Evolutionary conservation across 2,888 invertebrate species (phyloP).

Genomic region (Drosophila percnosoma): DNA sequence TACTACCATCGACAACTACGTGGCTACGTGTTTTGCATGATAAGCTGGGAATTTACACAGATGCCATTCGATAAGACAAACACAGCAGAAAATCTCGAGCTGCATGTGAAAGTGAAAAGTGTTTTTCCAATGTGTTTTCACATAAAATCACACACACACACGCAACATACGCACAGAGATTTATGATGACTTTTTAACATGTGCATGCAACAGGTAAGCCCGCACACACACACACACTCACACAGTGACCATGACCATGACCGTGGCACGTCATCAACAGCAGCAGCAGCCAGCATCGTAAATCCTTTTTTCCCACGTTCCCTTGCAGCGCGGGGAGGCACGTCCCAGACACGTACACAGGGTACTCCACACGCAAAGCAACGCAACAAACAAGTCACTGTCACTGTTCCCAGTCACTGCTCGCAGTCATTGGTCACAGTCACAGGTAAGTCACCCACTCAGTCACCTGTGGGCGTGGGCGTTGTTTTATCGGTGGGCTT

Average conservation of each 20-base stretch:
- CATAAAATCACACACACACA: slow-evolving; percentile 8
- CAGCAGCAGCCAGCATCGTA: slow-evolving; percentile 53
- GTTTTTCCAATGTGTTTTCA: slow-evolving; percentile 23
- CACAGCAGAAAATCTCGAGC: slow-evolving; percentile 23
- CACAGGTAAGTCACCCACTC: slow-evolving; percentile 1
- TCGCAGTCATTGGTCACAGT: slow-evolving; percentile 35
- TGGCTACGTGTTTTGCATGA: slow-evolving; percentile 79
- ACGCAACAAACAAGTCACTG: background rate
- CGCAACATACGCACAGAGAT: slow-evolving; percentile 50
- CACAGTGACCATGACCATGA: slow-evolving; percentile 15
- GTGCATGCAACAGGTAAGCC: slow-evolving; percentile 73
- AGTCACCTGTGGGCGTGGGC: slow-evolving; percentile 39
- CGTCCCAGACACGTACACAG: slow-evolving; percentile 34
- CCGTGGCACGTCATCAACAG: slow-evolving; percentile 62
- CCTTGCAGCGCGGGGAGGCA: slow-evolving; percentile 49
- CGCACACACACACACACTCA: slow-evolving; percentile 23
- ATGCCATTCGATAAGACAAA: slow-evolving; percentile 71
- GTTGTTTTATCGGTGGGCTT: slow-evolving; percentile 31
- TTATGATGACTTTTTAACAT: slow-evolving; percentile 79
- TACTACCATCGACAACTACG: slow-evolving; percentile 8
- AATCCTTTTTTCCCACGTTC: slow-evolving; percentile 80
- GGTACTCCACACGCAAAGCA: slow-evolving; percentile 7
- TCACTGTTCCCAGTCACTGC: slow-evolving; percentile 6
- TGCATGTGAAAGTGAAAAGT: slow-evolving; percentile 68
- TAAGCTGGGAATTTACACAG: slow-evolving; percentile 79